These are phyloP conservation scores for Burhinus bistriatus DNA, from an alignment of 2,113 vertebrate genomes.

Conservation along the genomic window DNA sequence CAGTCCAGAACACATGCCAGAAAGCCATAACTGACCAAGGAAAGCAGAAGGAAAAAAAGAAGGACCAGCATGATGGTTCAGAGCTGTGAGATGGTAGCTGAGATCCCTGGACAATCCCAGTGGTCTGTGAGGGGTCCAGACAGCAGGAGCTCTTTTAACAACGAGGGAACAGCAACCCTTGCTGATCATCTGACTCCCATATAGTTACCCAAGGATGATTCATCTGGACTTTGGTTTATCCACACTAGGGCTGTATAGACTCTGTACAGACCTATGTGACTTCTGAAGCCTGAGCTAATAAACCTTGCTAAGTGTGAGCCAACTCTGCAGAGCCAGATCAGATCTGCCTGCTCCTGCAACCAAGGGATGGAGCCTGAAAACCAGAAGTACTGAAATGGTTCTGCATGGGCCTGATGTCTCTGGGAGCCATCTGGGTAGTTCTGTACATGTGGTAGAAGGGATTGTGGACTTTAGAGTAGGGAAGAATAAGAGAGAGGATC, in stretches of 20 bases:
- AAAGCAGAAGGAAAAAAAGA: neutral
- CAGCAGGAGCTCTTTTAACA: neutral
- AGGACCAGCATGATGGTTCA: rapidly evolving
- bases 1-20: neutral
- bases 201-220: neutral
- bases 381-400: neutral
- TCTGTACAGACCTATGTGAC: neutral
- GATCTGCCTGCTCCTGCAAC: neutral
- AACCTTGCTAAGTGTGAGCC: neutral
- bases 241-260: neutral
- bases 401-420: no score
- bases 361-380: neutral
- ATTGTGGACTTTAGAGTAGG: neutral
- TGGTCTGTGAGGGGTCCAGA: neutral
- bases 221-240: neutral
- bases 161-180: neutral
- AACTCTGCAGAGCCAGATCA: neutral
- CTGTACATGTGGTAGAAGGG: rapidly evolving
- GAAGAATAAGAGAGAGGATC: neutral
- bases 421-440: neutral
- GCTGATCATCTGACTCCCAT: neutral
- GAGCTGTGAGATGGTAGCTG: neutral
- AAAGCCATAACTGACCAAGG: neutral
- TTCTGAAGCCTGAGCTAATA: neutral
- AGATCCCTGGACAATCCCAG: neutral